Base-by-base conservation (phyloP, 2,888 invertebrate genomes). In the Abrostola triplasia region DNA sequence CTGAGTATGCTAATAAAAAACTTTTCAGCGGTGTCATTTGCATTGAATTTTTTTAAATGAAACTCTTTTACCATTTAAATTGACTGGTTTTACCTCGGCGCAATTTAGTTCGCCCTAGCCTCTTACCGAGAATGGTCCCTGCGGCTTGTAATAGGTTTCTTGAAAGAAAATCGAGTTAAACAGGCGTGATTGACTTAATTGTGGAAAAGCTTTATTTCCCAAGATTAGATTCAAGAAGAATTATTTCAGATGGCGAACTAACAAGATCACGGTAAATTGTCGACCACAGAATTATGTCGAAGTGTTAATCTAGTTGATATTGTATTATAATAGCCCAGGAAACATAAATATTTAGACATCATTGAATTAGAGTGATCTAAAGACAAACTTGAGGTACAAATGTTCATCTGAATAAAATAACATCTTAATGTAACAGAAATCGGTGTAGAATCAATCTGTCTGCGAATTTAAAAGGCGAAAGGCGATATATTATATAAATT, bases 181-280 rank as follows among this genome's bases (percentile, higher is more conserved):
- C 87, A 91, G 85, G 83, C 89, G 87, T 91, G 92, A 92, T 92
- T 91, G 88, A 92, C 91, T 91, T 91, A 89, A 92, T 91, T 91
- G 86, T 86, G 76, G 84, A 81, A 84, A 84, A 86, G 79, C 83
- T 86, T 90, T 86, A 87, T 86, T 85, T 84, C 66, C 68, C 70
- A 63, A 83, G 86, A 86, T 86, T 83, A 85, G 24, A 24, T 24
- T 24, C 24, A 24, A 24, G 24, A 85, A 84, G 81, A 85, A 82
- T 79, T 70, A 63, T 76, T 77, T 80, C 64, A 64, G 65, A 71
- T 65, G 65, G 70, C 55, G 61, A 69, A 68, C 56, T 76, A 76
- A 80, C 65, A 55, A 72, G 69, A 73, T 82, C 76, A 69, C 44
- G 53, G 51, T 58, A 52, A 38, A 37, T 63, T 58, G 37, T 71